phyloP scores from a whole-genome alignment of 2,888 invertebrate species.

The Endomychus coccineus region DNA sequence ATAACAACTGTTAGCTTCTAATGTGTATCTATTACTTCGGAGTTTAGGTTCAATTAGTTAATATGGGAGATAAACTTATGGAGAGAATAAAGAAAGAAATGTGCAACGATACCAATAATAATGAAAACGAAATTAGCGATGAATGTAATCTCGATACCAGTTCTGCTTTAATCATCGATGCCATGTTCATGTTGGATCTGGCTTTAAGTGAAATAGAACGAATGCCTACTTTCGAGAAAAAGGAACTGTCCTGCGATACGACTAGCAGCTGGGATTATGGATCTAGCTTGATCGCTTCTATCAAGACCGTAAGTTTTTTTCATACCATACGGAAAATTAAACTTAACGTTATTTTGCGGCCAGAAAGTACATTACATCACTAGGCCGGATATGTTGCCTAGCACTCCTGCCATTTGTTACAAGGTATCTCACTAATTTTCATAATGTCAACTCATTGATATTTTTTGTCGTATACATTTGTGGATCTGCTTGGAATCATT shows the following conservation, averaged over 20 bases:
- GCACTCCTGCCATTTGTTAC: too few relatives aligned
- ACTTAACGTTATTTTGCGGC: too few relatives aligned
- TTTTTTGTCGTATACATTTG: too few relatives aligned
- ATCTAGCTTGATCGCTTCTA: constrained; percentile 74
- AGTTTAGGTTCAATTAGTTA: constrained; percentile 8
- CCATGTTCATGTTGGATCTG: constrained; percentile 69
- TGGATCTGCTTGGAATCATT: too few relatives aligned
- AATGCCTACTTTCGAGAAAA: constrained; percentile 41
- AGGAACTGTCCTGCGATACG: constrained; percentile 52
- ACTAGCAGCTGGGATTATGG: constrained; percentile 73
- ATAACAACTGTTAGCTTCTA: too few relatives aligned
- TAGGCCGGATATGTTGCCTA: too few relatives aligned
- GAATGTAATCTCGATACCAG: constrained; percentile 51
- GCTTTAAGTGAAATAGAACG: constrained; percentile 58
- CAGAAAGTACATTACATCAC: too few relatives aligned
- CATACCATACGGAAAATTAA: too few relatives aligned
- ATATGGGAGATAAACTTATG: constrained; percentile 3
- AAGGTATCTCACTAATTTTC: too few relatives aligned
- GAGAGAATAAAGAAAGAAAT: constrained; percentile 5
- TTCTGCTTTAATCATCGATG: constrained; percentile 78
- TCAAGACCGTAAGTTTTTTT: constrained; percentile 72
- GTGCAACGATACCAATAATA: constrained; percentile 1
- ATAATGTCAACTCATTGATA: too few relatives aligned
- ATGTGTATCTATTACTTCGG: neutral
- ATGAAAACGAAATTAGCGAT: neutral